Evolutionary conservation across 2,797 vertebrate species (phyloP).

Genomic region (Chloroceryle inda): DNA sequence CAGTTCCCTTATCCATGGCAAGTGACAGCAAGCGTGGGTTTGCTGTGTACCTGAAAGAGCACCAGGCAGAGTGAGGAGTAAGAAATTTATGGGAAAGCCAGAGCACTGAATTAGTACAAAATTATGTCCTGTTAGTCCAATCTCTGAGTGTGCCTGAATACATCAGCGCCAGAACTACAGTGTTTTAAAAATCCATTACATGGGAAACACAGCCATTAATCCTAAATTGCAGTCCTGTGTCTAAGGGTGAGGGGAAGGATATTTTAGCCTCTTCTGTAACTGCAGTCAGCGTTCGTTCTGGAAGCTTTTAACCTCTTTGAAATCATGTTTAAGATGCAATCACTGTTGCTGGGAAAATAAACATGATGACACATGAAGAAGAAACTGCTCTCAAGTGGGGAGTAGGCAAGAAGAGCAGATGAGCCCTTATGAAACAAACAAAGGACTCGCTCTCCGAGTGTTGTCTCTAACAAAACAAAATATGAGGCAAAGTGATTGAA

Average conservation of each 20-base stretch:
- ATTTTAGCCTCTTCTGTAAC: not conserved
- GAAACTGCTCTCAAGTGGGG: not conserved
- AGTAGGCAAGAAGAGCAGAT: conserved; percentile 12
- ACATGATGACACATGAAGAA: not conserved
- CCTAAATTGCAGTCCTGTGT: not conserved
- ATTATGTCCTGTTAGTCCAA: not conserved
- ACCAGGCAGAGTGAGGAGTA: not conserved
- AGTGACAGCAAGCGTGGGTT: not conserved
- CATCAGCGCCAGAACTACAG: not conserved
- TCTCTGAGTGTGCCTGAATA: not conserved
- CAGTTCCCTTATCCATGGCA: not conserved
- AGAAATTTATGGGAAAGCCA: not conserved
- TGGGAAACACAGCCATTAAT: not conserved
- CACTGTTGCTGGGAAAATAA: conserved; percentile 52
- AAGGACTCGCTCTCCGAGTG: not conserved
- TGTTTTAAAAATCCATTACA: conserved; percentile 13
- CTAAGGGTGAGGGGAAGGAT: not conserved
- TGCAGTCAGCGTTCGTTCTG: not conserved
- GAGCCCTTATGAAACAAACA: conserved; percentile 45
- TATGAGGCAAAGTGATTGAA: conserved; percentile 20
- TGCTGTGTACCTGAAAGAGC: not conserved
- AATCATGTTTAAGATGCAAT: not conserved
- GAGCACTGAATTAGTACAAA: not conserved
- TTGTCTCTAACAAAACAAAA: conserved; percentile 3
- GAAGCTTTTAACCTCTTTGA: not conserved